Conservation (phyloP, 2,113 vertebrate species). For the Cheirogaleus medius region DNA sequence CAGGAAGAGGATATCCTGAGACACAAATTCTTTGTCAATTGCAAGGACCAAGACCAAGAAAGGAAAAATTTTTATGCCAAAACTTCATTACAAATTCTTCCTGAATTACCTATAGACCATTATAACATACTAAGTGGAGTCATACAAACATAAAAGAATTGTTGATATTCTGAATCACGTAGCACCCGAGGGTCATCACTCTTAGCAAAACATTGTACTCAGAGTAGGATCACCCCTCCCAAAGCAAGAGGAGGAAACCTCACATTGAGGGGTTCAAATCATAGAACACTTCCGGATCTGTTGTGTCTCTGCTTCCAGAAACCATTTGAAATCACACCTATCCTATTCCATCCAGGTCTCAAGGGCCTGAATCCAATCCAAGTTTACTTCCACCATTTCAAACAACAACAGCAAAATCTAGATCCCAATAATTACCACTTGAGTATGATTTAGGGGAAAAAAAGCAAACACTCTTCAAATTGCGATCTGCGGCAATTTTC, state of each 20-base stretch:
- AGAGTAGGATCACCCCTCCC: neutral
- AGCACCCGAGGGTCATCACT: neutral
- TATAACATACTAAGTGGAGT: neutral
- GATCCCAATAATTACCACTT: conserved; percentile 67
- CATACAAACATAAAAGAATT: neutral
- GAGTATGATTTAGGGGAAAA: conserved; percentile 55
- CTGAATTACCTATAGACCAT: neutral
- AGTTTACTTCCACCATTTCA: conserved; percentile 50
- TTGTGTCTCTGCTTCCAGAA: neutral
- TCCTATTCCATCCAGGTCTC: neutral
- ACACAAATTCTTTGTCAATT: neutral
- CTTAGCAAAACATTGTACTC: neutral
- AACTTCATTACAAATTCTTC: neutral
- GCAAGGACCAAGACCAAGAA: neutral
- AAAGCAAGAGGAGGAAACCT: neutral
- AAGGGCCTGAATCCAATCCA: neutral
- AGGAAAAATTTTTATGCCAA: neutral
- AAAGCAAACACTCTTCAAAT: conserved; percentile 62
- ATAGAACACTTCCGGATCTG: neutral
- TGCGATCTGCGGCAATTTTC: conserved; percentile 65
- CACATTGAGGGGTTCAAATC: too few relatives aligned
- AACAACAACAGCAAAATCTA: conserved; percentile 54
- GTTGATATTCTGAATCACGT: neutral
- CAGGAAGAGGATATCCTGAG: neutral
- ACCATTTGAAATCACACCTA: neutral